Percentiles rank a stretch among this genome's conserved stretches.
Conservation (phyloP, 2,797 vertebrate species). For the Dendrocincla tyrannina region DNA sequence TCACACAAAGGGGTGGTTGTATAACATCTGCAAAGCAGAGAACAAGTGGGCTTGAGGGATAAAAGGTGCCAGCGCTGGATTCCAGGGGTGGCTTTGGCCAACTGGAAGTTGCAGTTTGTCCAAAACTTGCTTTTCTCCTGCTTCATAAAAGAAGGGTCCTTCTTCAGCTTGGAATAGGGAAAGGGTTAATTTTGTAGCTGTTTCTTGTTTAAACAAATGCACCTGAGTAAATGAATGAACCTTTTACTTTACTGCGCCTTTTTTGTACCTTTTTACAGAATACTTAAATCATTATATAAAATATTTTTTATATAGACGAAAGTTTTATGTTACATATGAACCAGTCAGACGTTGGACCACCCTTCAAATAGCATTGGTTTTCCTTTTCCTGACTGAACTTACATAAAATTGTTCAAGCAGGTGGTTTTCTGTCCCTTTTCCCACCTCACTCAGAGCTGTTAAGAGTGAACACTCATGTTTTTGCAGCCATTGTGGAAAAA, state of each 20-base stretch:
- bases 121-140: not conserved
- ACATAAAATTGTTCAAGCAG: slow-evolving; percentile 36
- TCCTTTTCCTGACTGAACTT: slow-evolving; percentile 12
- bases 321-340: slow-evolving; percentile 47
- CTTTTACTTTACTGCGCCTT: slow-evolving; percentile 33
- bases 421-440: slow-evolving; percentile 22
- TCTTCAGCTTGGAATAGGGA: not conserved
- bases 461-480: not conserved
- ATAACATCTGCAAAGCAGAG: slow-evolving; percentile 1
- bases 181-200: slow-evolving; percentile 34
- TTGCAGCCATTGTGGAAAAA: slow-evolving; percentile 30
- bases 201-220: slow-evolving; percentile 53
- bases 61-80: not conserved
- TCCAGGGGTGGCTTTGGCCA: not conserved
- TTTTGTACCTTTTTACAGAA: slow-evolving; percentile 56
- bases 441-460: not conserved
- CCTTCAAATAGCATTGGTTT: slow-evolving; percentile 32
- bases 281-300: slow-evolving; percentile 64
- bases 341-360: slow-evolving; percentile 14
- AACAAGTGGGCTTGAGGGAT: not conserved
- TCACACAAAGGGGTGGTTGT: not conserved
- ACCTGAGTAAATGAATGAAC: slow-evolving; percentile 57
- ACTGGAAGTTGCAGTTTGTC: not conserved
- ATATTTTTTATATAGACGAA: slow-evolving; percentile 17
- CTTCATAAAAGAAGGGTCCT: not conserved